Base-by-base conservation (phyloP, 2,113 vertebrate genomes). In the Labeo catla region DNA sequence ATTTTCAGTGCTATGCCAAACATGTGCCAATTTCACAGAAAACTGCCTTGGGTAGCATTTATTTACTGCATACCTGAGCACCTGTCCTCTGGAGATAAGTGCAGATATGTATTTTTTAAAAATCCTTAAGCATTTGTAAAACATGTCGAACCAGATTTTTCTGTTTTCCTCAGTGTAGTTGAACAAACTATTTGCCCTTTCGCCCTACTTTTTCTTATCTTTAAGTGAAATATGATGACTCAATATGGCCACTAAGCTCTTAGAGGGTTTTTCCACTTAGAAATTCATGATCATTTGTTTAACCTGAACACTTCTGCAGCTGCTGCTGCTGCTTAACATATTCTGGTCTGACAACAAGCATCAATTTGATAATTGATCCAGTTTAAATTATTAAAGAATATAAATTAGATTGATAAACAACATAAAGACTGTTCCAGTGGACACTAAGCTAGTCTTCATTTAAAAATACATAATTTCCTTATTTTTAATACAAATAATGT, bases 11-110 rank as follows among this genome's bases (percentile, higher is more conserved):
- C 43, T 68, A 34, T 61, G 45, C 34, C 76, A 61, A 84, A 76
- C 54, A 80, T 28, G 74, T 86, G 70, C 88, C 74, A 87, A 87
- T 87, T 84, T 83, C 66, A 76, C 66, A 45, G 83, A 77, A 80
- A 87, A 89, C 57, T 82, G 77, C 86, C 78, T 72, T 57, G 66
- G 49, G 83, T 77, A 68, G 86, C 82, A 77, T 79, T 85, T 89
- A 85, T 87, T 81, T 85, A 72, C 50, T 78, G 85, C 47, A 66
- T 36, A 84, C 76, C 43, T 50, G 54, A 81, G 77, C 72, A 86
- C 80, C 88, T 89, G 88, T 81, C 78, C 61, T 74, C 13, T 13
- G 34, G 78, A 89, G 88, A 89, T 89, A 89, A 87, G 83, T 82
- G 72, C 39, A 45, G n/a, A 70, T 86, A 50, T 89, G 82, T 79